Percentiles rank a stretch among this genome's conserved stretches.
Conservation (phyloP, 1,140 invertebrate genomes). For the Ylistrum balloti region DNA sequence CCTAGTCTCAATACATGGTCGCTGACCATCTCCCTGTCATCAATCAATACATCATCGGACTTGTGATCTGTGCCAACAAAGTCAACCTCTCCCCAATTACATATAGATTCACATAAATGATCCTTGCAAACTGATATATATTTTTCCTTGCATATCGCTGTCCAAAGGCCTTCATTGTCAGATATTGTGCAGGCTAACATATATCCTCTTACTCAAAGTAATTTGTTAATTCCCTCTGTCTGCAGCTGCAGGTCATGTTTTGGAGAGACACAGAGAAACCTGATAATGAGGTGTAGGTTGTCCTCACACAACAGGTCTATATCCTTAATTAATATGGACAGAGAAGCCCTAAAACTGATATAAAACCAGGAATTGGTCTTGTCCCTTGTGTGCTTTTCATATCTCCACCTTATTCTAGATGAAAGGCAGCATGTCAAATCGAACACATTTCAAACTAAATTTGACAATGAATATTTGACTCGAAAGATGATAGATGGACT, state of each 20-base stretch:
- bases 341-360: not conserved
- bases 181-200: not conserved
- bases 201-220: not conserved
- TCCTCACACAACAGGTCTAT: not conserved
- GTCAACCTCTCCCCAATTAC: not conserved
- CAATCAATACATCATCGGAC: conserved; percentile 6
- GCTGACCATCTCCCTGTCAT: conserved; percentile 20
- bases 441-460: not conserved
- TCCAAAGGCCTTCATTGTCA: not conserved
- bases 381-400: not conserved
- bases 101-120: not conserved
- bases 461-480: conserved; percentile 2
- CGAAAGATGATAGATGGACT: conserved; percentile 8
- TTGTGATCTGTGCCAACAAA: not conserved
- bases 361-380: conserved; percentile 13
- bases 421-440: conserved; percentile 32
- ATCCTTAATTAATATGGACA: conserved; percentile 16
- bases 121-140: not conserved
- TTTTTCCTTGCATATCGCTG: not conserved
- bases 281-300: not conserved
- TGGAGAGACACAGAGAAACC: not conserved
- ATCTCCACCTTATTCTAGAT: not conserved
- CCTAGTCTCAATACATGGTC: not conserved
- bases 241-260: not conserved
- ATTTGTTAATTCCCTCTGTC: conserved; percentile 7